A percentile compares a stretch with the other conserved stretches of the same genome.
phyloP scores from a whole-genome alignment of 2,888 invertebrate species.

The Seira musarum region DNA sequence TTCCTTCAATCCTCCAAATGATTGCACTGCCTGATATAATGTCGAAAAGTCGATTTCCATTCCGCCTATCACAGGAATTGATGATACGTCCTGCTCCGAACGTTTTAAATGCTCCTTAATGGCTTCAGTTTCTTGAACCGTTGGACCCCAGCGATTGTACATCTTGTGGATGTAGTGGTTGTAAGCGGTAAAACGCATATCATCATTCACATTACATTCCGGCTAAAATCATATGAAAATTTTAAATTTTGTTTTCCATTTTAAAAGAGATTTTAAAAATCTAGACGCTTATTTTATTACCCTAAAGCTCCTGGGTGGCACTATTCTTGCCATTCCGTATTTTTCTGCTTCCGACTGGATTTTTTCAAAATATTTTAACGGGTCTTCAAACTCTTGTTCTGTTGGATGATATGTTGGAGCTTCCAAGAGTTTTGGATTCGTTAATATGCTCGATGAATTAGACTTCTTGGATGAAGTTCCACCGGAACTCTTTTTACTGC shows the following conservation, averaged over 20 bases:
- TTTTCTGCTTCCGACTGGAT: slow-evolving; percentile 83
- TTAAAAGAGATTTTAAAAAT: neutral
- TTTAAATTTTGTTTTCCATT: no score
- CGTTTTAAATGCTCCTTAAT: slow-evolving; percentile 75
- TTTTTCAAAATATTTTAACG: slow-evolving; percentile 86
- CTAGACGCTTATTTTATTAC: slow-evolving; percentile 70
- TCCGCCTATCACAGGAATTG: slow-evolving; percentile 79
- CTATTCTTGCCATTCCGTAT: slow-evolving; percentile 90
- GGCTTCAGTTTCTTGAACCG: slow-evolving; percentile 86
- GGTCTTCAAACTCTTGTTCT: slow-evolving; percentile 89
- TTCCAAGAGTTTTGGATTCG: slow-evolving; percentile 72
- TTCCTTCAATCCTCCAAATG: slow-evolving; percentile 87
- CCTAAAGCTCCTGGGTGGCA: slow-evolving; percentile 85
- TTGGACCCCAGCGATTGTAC: slow-evolving; percentile 91
- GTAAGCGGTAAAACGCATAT: slow-evolving; percentile 88
- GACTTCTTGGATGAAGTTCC: slow-evolving; percentile 16
- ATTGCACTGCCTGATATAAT: slow-evolving; percentile 88
- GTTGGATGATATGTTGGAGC: slow-evolving; percentile 87
- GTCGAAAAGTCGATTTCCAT: slow-evolving; percentile 92
- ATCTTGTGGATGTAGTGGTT: slow-evolving; percentile 93
- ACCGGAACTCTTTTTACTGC: neutral
- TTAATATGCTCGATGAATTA: neutral
- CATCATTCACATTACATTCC: slow-evolving; percentile 87
- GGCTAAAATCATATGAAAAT: no score
- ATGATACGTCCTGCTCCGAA: slow-evolving; percentile 61